Conservation (phyloP, 2,113 vertebrate species). For the Erpornis zantholeuca region DNA sequence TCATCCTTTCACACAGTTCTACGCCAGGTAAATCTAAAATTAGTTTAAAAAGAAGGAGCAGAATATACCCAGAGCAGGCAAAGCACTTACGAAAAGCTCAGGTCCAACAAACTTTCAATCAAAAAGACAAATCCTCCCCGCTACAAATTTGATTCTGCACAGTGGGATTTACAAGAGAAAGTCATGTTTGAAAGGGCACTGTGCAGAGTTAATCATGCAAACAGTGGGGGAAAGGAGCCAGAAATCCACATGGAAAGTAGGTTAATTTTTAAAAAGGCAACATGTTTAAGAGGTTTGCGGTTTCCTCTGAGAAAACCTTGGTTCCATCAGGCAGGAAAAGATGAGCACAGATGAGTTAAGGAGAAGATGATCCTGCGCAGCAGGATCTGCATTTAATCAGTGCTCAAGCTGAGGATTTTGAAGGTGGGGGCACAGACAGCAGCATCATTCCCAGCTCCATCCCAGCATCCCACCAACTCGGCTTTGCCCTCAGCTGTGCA, state of each 20-base stretch:
- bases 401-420: background rate
- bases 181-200: conserved; percentile 12
- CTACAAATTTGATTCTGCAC: conserved; percentile 28
- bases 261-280: conserved; percentile 61
- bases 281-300: background rate
- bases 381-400: conserved; percentile 9
- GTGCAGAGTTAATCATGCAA: conserved; percentile 54
- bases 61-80: conserved; percentile 12
- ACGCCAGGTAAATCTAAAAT: conserved; percentile 35
- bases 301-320: conserved; percentile 29
- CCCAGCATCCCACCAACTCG: background rate
- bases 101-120: conserved; percentile 55
- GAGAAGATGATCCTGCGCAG: background rate
- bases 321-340: background rate
- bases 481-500: background rate
- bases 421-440: background rate
- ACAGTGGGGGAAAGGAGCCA: conserved; percentile 43
- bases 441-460: background rate
- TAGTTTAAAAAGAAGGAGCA: conserved; percentile 7
- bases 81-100: conserved; percentile 20
- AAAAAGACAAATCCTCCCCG: conserved; percentile 30
- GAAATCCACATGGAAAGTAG: conserved; percentile 51
- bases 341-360: background rate
- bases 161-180: conserved; percentile 51
- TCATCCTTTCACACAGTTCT: conserved; percentile 19